phyloP scores from a whole-genome alignment of 2,113 vertebrate species.

The Dendrocopos noguchii region DNA sequence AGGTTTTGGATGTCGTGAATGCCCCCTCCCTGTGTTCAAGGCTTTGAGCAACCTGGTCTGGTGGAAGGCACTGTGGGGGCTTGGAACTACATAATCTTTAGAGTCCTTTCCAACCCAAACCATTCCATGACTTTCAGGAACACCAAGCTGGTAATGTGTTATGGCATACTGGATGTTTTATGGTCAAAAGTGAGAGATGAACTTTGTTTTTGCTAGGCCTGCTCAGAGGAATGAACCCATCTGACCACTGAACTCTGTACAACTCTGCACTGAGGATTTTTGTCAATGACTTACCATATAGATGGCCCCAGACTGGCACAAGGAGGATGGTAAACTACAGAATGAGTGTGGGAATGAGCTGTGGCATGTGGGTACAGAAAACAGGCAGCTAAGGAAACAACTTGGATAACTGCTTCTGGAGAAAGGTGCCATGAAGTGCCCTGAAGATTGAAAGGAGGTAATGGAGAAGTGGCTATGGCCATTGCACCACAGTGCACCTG shows the following conservation, averaged over 20 bases:
- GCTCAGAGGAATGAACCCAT: background rate
- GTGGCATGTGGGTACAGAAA: background rate
- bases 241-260: background rate
- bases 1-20: too few species aligned
- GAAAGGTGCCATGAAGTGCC: background rate
- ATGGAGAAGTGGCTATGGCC: background rate
- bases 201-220: background rate
- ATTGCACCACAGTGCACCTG: background rate
- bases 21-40: background rate
- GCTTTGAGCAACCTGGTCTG: background rate
- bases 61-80: background rate
- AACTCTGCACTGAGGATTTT: background rate
- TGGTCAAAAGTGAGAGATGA: background rate
- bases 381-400: background rate
- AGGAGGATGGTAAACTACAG: background rate
- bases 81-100: too few species aligned
- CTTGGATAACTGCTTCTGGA: background rate
- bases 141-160: background rate
- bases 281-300: rapidly evolving
- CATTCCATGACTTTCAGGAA: background rate
- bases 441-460: background rate
- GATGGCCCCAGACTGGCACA: background rate
- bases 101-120: background rate
- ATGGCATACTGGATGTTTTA: background rate
- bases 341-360: background rate